Evolutionary conservation across 2,113 vertebrate genomes (phyloP).

Genomic region (Sylvicapra grimmia): DNA sequence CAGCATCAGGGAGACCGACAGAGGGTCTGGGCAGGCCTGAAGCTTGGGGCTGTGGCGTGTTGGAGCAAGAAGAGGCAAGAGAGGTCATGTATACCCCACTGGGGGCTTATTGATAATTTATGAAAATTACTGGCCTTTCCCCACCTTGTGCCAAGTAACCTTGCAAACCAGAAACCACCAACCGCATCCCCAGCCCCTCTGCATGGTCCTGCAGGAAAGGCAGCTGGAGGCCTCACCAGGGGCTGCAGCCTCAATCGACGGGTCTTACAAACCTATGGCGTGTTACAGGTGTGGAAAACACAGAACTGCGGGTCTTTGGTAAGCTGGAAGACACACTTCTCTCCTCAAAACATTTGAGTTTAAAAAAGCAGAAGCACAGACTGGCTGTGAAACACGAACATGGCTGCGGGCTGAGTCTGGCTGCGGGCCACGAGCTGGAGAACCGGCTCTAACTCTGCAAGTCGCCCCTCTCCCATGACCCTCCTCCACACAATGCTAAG

Average conservation of each 20-base stretch:
- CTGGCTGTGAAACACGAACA: not conserved
- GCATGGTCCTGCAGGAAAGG: not conserved
- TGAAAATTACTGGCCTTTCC: not conserved
- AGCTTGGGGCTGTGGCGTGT: not conserved
- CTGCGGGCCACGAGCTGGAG: not conserved
- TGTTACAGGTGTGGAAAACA: not conserved
- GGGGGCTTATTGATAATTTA: not conserved
- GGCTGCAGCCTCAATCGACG: not conserved
- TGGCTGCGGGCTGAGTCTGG: not conserved
- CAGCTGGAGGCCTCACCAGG: not conserved
- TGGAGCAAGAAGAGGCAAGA: not conserved
- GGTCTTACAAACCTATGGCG: not conserved
- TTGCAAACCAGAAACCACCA: not conserved
- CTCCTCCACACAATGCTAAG: too few species aligned
- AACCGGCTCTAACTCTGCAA: not conserved
- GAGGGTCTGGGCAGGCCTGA: not conserved
- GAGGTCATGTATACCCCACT: not conserved
- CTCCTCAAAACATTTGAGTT: not conserved
- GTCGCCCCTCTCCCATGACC: rapidly evolving
- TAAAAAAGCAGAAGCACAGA: not conserved
- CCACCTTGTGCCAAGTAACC: not conserved
- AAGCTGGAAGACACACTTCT: not conserved
- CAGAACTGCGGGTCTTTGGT: not conserved
- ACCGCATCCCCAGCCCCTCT: not conserved
- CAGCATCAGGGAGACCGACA: rapidly evolving